Evolutionary conservation across 2,797 vertebrate species (phyloP).

Genomic region (Silurus lanzhouensis): DNA sequence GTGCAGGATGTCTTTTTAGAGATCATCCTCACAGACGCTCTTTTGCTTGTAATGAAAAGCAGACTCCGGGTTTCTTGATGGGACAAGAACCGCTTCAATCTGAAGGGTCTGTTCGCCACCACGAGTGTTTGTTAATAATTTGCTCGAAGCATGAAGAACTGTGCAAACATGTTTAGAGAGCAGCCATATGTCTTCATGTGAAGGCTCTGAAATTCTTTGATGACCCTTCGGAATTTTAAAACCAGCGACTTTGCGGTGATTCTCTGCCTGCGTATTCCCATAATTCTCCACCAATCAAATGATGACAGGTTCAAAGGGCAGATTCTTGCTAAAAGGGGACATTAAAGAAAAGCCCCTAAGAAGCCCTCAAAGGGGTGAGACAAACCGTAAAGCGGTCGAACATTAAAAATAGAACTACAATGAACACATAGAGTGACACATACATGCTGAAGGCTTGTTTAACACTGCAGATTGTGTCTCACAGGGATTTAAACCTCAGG

Average conservation of each 20-base stretch:
- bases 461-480: background rate
- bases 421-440: background rate
- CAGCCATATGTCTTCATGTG: background rate
- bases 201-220: conserved; percentile 11
- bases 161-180: background rate
- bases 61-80: background rate
- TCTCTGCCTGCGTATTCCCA: background rate
- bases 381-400: background rate
- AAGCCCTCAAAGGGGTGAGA: background rate
- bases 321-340: conserved; percentile 6
- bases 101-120: background rate
- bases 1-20: conserved; percentile 5
- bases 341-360: background rate
- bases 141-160: conserved; percentile 13
- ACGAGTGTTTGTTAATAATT: conserved; percentile 8
- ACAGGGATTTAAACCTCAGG: background rate
- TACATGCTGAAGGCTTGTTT: background rate
- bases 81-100: background rate
- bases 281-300: conserved; percentile 35
- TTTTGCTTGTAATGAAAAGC: conserved; percentile 5
- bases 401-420: background rate
- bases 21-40: background rate
- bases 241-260: background rate
- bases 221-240: conserved; percentile 1
- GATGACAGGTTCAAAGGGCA: conserved; percentile 31